Evolutionary conservation across 2,113 vertebrate species (phyloP).

Genomic region (Anolis carolinensis): DNA sequence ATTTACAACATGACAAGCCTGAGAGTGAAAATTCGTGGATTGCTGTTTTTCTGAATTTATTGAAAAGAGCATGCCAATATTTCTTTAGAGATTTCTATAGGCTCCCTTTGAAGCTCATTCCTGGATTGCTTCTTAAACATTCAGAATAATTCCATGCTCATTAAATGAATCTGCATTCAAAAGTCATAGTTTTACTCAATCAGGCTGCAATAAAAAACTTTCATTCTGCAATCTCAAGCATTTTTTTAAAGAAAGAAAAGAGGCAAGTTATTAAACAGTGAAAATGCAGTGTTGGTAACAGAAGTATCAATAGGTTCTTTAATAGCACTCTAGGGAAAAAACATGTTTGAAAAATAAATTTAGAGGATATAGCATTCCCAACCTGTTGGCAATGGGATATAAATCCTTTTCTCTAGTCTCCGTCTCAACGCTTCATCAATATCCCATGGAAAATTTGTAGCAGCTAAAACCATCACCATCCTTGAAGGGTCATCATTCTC

Average conservation of each 20-base stretch:
- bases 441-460: constrained; percentile 87
- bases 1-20: constrained; percentile 63
- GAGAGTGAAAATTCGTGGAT: constrained; percentile 61
- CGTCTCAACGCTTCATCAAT: constrained; percentile 83
- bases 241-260: not conserved
- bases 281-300: constrained; percentile 44
- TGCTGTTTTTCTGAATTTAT: constrained; percentile 43
- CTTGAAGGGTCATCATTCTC: constrained; percentile 85
- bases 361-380: not conserved
- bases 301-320: constrained; percentile 9
- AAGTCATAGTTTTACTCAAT: constrained; percentile 48
- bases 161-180: constrained; percentile 60
- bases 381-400: constrained; percentile 85
- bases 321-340: constrained; percentile 22
- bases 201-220: constrained; percentile 51
- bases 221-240: constrained; percentile 52
- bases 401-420: constrained; percentile 84
- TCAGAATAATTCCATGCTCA: constrained; percentile 57
- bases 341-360: constrained; percentile 34
- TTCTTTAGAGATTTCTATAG: constrained; percentile 55
- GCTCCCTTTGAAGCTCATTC: constrained; percentile 66
- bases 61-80: constrained; percentile 45
- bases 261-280: constrained; percentile 42
- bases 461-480: constrained; percentile 86
- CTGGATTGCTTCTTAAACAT: constrained; percentile 64